Base-by-base conservation (phyloP, 1,140 invertebrate genomes). In the Cyclargus thomasi region DNA sequence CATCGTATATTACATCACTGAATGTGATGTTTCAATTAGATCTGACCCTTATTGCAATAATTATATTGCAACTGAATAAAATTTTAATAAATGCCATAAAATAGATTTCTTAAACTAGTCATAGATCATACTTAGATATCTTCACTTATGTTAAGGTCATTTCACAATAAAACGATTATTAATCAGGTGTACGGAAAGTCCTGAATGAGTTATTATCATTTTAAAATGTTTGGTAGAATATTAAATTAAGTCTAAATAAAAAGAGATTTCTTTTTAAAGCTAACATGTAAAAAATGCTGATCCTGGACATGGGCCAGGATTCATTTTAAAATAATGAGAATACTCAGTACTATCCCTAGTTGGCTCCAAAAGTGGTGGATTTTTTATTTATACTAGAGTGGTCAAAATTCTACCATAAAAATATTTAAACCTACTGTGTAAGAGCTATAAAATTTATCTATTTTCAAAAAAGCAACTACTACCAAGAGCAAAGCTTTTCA, bases 81-180 rank as follows among this genome's bases (percentile, higher is more conserved):
- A 39, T 39, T 39, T 8, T 47, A 47, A 14, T 2, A 11, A 14
- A 47, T 47, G 8, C 39, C 39, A 8, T 16, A 8, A 47, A 47
- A 47, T 16, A 47, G 39, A 47, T 47, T 47, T 47, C 78, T 80
- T 81, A 83, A 83, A 84, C 83, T 81, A 78, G 78, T 81, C 80
- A 78, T 83, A 82, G 83, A 82, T 86, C 81, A 85, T 83, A 81
- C 82, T 85, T 82, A 81, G 78, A 77, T 76, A 85, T 84, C 78
- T 84, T 79, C 75, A 75, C 73, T 73, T 73, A 78, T 74, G 82
- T 80, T 81, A 84, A 82, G 79, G 77, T 68, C 64, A 55, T n/a
- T 55, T 5, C 53, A 53, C 10, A 53, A 47, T 47, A 47, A 47
- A 14, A 47, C 2, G 10, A 47, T 16, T 14, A 2, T 16, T 47